Evolutionary conservation across 2,113 vertebrate genomes (phyloP).

Genomic region (Vidua chalybeata): DNA sequence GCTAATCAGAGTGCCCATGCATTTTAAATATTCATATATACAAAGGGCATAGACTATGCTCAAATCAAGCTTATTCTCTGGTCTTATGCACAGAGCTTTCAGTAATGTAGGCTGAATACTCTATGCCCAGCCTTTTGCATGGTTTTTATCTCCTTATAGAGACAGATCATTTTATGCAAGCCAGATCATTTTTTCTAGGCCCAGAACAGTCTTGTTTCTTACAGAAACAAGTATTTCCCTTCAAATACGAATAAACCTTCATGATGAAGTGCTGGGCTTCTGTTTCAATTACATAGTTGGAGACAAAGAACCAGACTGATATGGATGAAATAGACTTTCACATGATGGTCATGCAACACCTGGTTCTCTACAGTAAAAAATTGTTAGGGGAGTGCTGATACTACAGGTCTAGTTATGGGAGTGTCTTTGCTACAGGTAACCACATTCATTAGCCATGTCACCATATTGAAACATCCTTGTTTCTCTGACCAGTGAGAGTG

Average conservation of each 20-base stretch:
- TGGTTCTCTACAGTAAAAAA: not conserved
- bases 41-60: not conserved
- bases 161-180: not conserved
- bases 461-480: not conserved
- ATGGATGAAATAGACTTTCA: not conserved
- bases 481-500: not conserved
- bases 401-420: fast-evolving
- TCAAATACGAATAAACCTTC: not conserved
- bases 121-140: not conserved
- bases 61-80: not conserved
- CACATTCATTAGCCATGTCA: not conserved
- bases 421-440: not conserved
- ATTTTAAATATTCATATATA: not conserved
- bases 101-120: not conserved
- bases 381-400: not conserved
- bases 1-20: not conserved
- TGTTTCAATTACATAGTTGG: not conserved
- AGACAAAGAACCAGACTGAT: not conserved
- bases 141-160: not conserved
- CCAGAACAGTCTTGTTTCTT: not conserved
- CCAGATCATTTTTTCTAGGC: not conserved
- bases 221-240: not conserved
- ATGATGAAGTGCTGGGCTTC: not conserved
- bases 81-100: not conserved
- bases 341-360: fast-evolving